These are phyloP conservation scores for Parnassius glacialis DNA, from an alignment of 2,888 invertebrate genomes.

Conservation along the genomic window DNA sequence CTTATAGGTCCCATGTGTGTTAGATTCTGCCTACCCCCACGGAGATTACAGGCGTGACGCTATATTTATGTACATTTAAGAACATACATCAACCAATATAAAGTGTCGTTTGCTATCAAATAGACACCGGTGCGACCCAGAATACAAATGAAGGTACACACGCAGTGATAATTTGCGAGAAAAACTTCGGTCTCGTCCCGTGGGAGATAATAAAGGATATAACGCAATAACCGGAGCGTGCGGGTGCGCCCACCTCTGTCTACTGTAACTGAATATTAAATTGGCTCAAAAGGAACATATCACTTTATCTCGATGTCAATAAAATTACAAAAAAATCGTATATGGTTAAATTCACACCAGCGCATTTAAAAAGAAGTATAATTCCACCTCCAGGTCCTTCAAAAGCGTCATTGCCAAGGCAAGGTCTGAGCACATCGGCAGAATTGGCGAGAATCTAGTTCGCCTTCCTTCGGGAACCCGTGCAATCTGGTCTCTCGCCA, in stretches of 20 bases:
- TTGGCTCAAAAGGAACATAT: background rate
- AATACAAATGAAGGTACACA: constrained; percentile 7
- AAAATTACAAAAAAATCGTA: background rate
- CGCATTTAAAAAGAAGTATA: no score
- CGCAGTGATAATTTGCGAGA: constrained; percentile 16
- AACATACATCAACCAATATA: constrained; percentile 1
- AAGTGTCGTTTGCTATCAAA: constrained; percentile 3
- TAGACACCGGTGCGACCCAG: background rate
- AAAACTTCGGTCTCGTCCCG: constrained; percentile 12
- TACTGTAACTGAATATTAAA: constrained; percentile 13
- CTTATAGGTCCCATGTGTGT: no score
- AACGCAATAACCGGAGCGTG: constrained; percentile 14
- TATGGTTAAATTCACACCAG: no score
- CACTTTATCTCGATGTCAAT: background rate
- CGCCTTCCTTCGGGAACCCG: no score
- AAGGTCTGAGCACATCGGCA: no score
- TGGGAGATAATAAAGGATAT: constrained; percentile 18
- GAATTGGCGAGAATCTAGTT: no score
- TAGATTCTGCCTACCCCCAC: no score
- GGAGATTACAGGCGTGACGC: no score
- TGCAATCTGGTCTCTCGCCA: no score
- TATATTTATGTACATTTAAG: background rate
- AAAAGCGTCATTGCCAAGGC: no score
- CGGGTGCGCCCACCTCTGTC: background rate
- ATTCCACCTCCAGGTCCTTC: no score